Evolutionary conservation across 2,888 invertebrate species (phyloP).

Genomic region (Macaria notata): DNA sequence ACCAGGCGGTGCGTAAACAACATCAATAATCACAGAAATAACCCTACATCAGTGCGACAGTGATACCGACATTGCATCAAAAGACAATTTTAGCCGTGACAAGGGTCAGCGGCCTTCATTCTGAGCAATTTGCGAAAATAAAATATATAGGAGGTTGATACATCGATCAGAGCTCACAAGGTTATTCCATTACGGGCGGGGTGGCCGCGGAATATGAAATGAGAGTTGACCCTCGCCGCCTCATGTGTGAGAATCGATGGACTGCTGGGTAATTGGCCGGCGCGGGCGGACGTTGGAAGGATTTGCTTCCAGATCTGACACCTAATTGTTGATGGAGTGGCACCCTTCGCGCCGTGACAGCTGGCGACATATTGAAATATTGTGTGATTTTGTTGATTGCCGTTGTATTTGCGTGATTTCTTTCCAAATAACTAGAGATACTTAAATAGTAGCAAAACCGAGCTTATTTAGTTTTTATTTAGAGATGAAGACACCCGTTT

Average conservation of each 20-base stretch:
- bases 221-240: constrained; percentile 67
- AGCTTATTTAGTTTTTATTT: too few species aligned
- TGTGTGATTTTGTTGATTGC: neutral
- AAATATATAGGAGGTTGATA: constrained; percentile 57
- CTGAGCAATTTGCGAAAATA: constrained; percentile 73
- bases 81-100: constrained; percentile 61
- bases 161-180: constrained; percentile 71
- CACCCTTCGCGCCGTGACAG: constrained; percentile 7
- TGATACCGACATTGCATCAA: constrained; percentile 37
- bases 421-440: too few species aligned
- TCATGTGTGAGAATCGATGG: constrained; percentile 39
- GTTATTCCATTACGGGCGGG: constrained; percentile 73
- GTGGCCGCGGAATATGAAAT: constrained; percentile 69
- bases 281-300: constrained; percentile 38
- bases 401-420: too few species aligned
- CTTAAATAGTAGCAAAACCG: too few species aligned
- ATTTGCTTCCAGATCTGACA: constrained; percentile 18
- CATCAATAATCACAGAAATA: constrained; percentile 15
- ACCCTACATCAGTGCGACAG: constrained; percentile 27
- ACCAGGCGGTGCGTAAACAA: neutral
- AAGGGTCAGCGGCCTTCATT: constrained; percentile 69
- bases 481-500: too few species aligned
- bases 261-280: constrained; percentile 45
- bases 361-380: neutral
- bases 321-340: constrained; percentile 23